Evolutionary conservation across 2,113 vertebrate genomes (phyloP), one percentile per base, ranked within the genome.

Genomic region (Lonchura striata): DNA sequence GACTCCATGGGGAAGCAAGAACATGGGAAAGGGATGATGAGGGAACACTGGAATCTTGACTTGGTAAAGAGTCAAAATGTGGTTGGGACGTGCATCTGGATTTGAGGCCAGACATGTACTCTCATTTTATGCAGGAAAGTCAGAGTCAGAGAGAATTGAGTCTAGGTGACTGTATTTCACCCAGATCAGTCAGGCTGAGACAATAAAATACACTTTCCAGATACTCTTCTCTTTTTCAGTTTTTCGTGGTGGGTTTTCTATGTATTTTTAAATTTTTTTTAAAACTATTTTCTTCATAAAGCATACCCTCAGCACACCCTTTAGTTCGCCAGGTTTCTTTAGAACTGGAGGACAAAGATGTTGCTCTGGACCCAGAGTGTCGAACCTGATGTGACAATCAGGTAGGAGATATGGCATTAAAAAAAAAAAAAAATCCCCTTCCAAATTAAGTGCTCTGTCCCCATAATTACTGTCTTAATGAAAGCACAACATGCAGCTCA

Each of bases 381-480:
- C 64, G 13, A 64, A 42, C 23, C n/a, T 74, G 30, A 61, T 52
- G 33, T 70, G 20, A 42, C 33, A 68, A 68, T 44, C 10, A 15
- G 46, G 18, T 52, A 54, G 42, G 63, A 49, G 15, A 80, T 17
- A 49, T 2, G 10, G 17, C 25, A 31, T 25, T 42, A 24, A 53
- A 66, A 66, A 93, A 24, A 53, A 66, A 66, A 93, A 37, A 27
- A 60, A 39, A 60, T 35, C 31, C 30, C 20, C 2, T 28, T 50
- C 20, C 49, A 3, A 4, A 31, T 79, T 72, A 95, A 64, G 19
- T 76, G 17, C 11, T 30, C 33, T 85, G 42, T 13, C n/a, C 9
- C 35, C 8, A 11, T 88, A 82, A 83, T 76, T 82, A 49, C 42
- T 50, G 13, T 60, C 59, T 89, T 95, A 89, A 93, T 85, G 90